Evolutionary conservation across 2,113 vertebrate species (phyloP).

Genomic region (Campylorhamphus procurvoides): DNA sequence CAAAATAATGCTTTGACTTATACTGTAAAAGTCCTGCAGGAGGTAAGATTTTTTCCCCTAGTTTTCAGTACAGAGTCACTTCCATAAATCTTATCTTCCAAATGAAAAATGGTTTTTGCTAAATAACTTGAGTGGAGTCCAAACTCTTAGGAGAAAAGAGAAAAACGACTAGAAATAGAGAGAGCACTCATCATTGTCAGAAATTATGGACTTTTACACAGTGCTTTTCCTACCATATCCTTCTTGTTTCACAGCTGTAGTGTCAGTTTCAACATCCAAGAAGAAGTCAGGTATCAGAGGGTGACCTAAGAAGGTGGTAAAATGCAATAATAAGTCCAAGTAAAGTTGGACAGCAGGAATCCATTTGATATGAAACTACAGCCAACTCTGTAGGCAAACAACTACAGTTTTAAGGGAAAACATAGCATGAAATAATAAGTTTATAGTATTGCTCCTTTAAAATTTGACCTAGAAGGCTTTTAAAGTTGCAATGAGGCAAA

Average conservation of each 20-base stretch:
- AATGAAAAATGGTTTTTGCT: background rate
- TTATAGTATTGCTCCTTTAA: background rate
- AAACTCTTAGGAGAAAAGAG: background rate
- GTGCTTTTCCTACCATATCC: conserved; percentile 72
- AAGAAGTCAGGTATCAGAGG: conserved; percentile 94
- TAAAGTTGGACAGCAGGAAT: background rate
- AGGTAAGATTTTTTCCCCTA: background rate
- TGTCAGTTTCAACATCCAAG: conserved; percentile 81
- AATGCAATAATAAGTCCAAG: background rate
- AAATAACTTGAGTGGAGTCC: background rate
- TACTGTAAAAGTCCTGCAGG: background rate
- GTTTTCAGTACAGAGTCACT: background rate
- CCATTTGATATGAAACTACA: background rate
- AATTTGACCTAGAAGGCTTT: background rate
- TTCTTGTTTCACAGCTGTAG: conserved; percentile 67
- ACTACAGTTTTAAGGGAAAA: background rate
- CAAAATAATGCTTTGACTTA: background rate
- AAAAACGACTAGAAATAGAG: background rate
- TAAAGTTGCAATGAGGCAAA: background rate
- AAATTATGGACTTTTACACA: background rate
- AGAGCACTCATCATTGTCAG: background rate
- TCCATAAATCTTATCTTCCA: background rate
- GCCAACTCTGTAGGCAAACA: background rate
- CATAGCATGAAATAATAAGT: background rate
- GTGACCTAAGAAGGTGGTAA: conserved; percentile 78